Evolutionary conservation across 2,888 invertebrate species (phyloP).

Genomic region (Timandra comae): DNA sequence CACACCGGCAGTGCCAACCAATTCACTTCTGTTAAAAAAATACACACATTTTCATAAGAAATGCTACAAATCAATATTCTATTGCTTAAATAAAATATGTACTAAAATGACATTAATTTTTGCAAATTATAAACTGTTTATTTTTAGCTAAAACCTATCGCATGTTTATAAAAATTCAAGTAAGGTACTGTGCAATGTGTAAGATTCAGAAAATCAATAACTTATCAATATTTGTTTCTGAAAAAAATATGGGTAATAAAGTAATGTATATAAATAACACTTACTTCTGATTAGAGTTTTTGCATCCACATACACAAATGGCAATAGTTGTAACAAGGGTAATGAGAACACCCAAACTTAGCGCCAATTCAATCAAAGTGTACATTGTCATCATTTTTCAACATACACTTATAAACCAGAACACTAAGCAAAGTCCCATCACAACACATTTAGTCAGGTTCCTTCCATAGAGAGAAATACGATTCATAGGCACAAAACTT

Average conservation of each 20-base stretch:
- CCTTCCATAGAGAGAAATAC: constrained; percentile 54
- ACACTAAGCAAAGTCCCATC: constrained; percentile 41
- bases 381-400: constrained; percentile 61
- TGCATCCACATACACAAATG: constrained; percentile 85
- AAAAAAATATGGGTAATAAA: too few relatives aligned
- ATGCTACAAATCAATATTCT: too few relatives aligned
- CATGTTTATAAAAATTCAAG: background rate
- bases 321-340: constrained; percentile 73
- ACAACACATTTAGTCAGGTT: constrained; percentile 41
- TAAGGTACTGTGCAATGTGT: background rate
- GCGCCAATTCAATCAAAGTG: constrained; percentile 60
- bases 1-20: constrained; percentile 78
- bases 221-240: constrained; percentile 1
- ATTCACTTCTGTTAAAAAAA: constrained; percentile 76
- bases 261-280: constrained; percentile 25
- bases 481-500: constrained; percentile 45
- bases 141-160: background rate
- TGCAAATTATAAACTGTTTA: background rate
- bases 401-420: constrained; percentile 30
- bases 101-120: background rate
- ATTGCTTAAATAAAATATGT: too few relatives aligned
- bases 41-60: constrained; percentile 3
- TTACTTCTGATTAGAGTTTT: constrained; percentile 85
- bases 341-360: constrained; percentile 63
- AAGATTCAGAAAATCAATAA: background rate